Evolutionary conservation across 1,140 invertebrate genomes (phyloP).

Genomic region (Homalodisca vitripennis): DNA sequence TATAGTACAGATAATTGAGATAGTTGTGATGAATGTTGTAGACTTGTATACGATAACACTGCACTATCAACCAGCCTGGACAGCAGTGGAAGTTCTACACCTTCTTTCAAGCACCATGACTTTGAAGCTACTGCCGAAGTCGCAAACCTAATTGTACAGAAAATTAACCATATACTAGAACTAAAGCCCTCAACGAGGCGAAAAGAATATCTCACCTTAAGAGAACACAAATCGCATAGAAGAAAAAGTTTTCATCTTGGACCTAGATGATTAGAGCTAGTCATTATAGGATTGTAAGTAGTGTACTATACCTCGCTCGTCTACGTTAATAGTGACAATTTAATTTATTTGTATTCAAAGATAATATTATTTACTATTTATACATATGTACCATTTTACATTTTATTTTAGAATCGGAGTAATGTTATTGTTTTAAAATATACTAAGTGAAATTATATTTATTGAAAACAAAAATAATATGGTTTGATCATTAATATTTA

Average conservation of each 20-base stretch:
- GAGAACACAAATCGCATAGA: slow-evolving; percentile 60
- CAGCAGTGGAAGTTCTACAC: slow-evolving; percentile 48
- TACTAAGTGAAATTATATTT: too few species aligned
- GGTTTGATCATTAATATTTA: too few species aligned
- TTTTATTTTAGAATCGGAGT: too few species aligned
- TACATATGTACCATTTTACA: too few species aligned
- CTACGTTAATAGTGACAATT: too few species aligned
- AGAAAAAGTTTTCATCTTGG: slow-evolving; percentile 55
- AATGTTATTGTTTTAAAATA: too few species aligned
- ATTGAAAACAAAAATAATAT: too few species aligned
- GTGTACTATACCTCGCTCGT: slow-evolving; percentile 28
- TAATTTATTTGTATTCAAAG: too few species aligned
- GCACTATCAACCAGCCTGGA: slow-evolving; percentile 44
- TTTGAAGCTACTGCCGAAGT: slow-evolving; percentile 77
- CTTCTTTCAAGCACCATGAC: slow-evolving; percentile 78
- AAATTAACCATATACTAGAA: slow-evolving; percentile 85
- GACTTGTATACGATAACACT: slow-evolving; percentile 37
- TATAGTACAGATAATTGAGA: too few species aligned
- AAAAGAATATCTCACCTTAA: slow-evolving; percentile 69
- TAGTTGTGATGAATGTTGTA: slow-evolving; percentile 21
- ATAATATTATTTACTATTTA: too few species aligned
- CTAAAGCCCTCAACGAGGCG: slow-evolving; percentile 70
- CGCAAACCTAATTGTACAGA: slow-evolving; percentile 80
- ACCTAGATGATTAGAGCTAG: slow-evolving; percentile 43
- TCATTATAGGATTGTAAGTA: slow-evolving; percentile 28